phyloP scores from a whole-genome alignment of 2,113 vertebrate species.

The Acrocephalus kingi region DNA sequence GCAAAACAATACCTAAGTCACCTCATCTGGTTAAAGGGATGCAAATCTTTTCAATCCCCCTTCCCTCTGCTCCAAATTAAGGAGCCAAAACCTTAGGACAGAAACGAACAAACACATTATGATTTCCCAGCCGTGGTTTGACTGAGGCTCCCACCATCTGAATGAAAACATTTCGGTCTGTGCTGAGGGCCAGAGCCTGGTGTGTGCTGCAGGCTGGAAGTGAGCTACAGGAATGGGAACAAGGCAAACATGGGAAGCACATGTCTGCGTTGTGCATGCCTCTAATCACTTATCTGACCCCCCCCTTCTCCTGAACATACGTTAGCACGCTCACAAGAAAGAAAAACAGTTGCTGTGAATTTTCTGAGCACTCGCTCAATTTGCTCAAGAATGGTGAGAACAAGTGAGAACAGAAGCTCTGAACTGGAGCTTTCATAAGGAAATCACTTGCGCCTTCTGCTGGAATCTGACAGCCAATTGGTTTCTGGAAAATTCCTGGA shows the following conservation, averaged over 20 bases:
- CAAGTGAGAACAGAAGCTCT: not conserved
- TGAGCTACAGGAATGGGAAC: not conserved
- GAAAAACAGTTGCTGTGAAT: constrained; percentile 20
- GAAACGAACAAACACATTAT: not conserved
- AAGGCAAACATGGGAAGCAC: not conserved
- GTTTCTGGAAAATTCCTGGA: constrained; percentile 15
- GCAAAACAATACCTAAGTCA: not conserved
- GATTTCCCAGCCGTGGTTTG: not conserved
- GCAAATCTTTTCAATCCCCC: not conserved
- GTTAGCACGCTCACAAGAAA: not conserved
- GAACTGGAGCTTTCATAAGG: not conserved
- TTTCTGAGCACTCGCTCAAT: not conserved
- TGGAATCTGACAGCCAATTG: constrained; percentile 4
- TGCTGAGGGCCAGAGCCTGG: not conserved
- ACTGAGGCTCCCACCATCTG: not conserved
- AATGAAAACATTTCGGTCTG: not conserved
- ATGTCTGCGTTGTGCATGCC: not conserved
- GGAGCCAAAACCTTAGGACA: not conserved
- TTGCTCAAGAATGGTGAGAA: not conserved
- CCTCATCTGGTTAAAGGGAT: not conserved
- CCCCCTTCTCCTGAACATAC: constrained; percentile 3
- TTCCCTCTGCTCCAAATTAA: not conserved
- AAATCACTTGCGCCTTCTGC: constrained; percentile 15
- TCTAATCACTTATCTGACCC: constrained; percentile 4
- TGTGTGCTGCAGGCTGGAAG: not conserved